Evolutionary conservation across 2,888 invertebrate species (phyloP).

Genomic region (Idaea straminata): DNA sequence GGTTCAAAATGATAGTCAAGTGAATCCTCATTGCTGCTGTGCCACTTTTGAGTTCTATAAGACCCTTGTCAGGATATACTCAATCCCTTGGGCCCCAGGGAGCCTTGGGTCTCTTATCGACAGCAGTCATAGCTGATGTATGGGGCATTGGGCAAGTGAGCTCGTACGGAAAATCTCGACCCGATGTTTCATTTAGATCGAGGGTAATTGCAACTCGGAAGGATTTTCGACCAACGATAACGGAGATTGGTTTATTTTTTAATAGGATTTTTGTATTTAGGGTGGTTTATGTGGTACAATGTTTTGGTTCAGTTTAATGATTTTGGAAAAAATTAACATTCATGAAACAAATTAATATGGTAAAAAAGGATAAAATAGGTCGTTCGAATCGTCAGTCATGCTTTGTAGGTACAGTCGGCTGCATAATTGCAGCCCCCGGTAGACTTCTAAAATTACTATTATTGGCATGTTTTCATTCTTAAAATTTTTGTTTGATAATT

Average conservation of each 20-base stretch:
- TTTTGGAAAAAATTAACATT: not conserved
- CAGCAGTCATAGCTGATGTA: conserved; percentile 53
- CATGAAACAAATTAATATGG: not conserved
- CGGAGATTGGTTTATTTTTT: not conserved
- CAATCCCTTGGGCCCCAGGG: conserved; percentile 53
- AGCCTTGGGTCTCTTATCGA: conserved; percentile 46
- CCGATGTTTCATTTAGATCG: conserved; percentile 47
- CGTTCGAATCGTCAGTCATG: too few relatives aligned
- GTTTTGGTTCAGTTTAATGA: not conserved
- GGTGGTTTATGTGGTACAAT: not conserved
- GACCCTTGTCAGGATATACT: conserved; percentile 38
- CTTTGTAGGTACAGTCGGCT: too few relatives aligned
- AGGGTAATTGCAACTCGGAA: conserved; percentile 17
- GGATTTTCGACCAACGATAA: not conserved
- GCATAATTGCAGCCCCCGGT: too few relatives aligned
- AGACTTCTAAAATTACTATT: too few relatives aligned
- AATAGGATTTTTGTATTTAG: not conserved
- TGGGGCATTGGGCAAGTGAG: conserved; percentile 32
- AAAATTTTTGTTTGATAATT: too few relatives aligned
- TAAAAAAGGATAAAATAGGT: too few relatives aligned
- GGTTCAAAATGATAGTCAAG: too few relatives aligned
- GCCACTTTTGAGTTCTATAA: not conserved
- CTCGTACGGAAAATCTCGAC: conserved; percentile 38
- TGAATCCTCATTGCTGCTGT: too few relatives aligned
- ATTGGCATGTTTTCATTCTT: too few relatives aligned